Evolutionary conservation across 2,113 vertebrate species (phyloP).

Genomic region (Rynchops niger): DNA sequence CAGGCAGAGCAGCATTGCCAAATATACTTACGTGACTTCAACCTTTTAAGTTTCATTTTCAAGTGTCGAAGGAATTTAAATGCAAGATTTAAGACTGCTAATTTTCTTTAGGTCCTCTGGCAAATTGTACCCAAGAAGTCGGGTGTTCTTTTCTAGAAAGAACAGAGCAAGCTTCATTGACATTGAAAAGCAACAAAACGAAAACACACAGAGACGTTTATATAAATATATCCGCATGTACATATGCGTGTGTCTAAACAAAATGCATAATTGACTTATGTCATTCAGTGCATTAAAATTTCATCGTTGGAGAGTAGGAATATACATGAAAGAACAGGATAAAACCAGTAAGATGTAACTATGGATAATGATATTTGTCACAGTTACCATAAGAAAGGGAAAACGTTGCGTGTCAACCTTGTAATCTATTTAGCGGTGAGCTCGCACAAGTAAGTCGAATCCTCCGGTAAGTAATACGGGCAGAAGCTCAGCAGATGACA

Average conservation of each 20-base stretch:
- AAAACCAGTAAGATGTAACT: background rate
- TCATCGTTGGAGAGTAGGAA: background rate
- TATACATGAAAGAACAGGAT: background rate
- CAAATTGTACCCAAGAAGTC: background rate
- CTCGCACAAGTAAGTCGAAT: background rate
- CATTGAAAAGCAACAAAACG: background rate
- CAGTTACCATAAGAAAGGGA: background rate
- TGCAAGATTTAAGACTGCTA: background rate
- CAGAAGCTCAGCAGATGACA: background rate
- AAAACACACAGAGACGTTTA: background rate
- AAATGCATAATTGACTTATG: background rate
- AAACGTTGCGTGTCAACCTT: background rate
- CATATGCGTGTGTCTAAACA: background rate
- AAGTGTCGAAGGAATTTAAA: background rate
- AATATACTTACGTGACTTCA: background rate
- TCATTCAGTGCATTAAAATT: background rate
- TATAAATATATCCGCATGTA: background rate
- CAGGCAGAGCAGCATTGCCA: background rate
- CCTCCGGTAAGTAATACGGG: background rate
- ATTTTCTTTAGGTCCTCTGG: background rate
- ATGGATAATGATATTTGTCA: background rate
- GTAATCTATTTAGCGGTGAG: background rate
- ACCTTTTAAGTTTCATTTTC: background rate
- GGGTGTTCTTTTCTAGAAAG: background rate
- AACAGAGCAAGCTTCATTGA: background rate